phyloP scores from a whole-genome alignment of 2,113 vertebrate species.

The Propithecus coquereli region DNA sequence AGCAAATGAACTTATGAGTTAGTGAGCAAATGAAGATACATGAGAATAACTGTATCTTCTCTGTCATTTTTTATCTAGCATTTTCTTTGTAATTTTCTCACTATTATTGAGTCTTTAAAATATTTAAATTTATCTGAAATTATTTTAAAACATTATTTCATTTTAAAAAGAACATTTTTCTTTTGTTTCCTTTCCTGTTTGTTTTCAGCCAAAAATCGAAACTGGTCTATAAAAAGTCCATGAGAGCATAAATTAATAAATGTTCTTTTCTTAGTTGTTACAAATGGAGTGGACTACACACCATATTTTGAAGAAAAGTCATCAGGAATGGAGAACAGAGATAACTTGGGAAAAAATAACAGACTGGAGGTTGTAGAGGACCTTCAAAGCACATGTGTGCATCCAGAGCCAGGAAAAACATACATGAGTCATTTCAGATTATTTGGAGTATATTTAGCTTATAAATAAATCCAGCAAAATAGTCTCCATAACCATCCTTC shows the following conservation, averaged over 20 bases:
- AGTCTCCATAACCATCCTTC: background rate
- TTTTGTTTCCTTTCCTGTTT: background rate
- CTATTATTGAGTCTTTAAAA: background rate
- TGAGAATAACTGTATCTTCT: background rate
- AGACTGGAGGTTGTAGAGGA: background rate
- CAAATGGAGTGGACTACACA: background rate
- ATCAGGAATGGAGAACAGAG: background rate
- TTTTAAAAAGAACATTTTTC: background rate
- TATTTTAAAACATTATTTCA: background rate
- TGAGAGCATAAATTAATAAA: background rate
- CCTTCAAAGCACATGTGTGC: background rate
- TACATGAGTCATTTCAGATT: background rate
- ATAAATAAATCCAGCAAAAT: background rate
- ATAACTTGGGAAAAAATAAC: background rate
- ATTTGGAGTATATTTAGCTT: background rate
- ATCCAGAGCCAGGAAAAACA: background rate
- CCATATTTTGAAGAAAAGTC: background rate
- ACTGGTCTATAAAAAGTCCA: background rate
- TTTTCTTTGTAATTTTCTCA: background rate
- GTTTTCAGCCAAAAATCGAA: background rate
- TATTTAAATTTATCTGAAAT: background rate
- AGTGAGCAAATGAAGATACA: background rate
- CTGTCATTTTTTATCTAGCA: background rate
- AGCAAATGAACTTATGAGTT: background rate
- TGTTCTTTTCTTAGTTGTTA: background rate